phyloP scores from a whole-genome alignment of 2,888 invertebrate genomes.

The Liposcelis brunnea region DNA sequence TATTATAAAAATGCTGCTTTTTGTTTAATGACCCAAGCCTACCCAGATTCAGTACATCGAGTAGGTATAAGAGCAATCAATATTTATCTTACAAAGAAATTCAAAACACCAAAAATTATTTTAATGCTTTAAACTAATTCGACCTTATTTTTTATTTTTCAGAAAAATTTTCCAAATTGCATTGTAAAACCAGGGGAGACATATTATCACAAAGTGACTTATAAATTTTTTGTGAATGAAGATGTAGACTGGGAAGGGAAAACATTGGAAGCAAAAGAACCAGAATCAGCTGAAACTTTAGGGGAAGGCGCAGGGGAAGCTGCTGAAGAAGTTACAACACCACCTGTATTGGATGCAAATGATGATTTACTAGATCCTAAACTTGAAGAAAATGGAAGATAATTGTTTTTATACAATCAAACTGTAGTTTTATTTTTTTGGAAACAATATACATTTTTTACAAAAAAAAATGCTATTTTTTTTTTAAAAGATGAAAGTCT shows the following conservation, averaged over 20 bases:
- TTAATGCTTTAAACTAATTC: conserved; percentile 27
- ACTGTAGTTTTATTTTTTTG: no score
- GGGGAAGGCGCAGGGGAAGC: neutral
- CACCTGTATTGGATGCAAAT: neutral
- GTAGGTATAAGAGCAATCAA: no score
- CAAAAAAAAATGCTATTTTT: no score
- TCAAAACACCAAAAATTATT: no score
- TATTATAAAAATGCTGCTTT: no score
- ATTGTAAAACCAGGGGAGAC: conserved; percentile 52
- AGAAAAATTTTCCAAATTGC: conserved; percentile 57
- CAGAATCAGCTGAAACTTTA: neutral
- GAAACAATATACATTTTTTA: no score
- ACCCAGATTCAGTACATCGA: no score
- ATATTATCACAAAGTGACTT: conserved; percentile 53
- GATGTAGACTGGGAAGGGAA: neutral
- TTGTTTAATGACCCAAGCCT: no score
- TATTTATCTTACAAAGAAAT: neutral
- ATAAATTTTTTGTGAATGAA: conserved; percentile 37
- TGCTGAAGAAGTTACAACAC: neutral
- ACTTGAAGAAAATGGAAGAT: no score
- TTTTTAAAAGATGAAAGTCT: no score
- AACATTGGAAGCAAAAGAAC: neutral
- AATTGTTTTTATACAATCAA: no score
- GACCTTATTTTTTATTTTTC: conserved; percentile 24
- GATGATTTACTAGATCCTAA: no score